phyloP scores from a whole-genome alignment of 2,797 vertebrate genomes.

The Enteromius afrohamiltoni region DNA sequence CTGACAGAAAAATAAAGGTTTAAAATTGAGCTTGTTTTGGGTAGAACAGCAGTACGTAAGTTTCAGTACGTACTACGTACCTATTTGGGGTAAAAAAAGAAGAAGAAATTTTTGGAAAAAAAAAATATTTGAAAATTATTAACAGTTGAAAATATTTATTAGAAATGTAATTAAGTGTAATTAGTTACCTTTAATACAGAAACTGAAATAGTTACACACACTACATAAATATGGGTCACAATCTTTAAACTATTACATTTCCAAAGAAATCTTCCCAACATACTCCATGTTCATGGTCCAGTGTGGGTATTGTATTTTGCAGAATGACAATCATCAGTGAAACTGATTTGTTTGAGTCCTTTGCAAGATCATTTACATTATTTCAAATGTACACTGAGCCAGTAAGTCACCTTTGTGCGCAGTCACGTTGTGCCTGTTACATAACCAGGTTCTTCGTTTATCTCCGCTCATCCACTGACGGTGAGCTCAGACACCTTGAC shows the following conservation, averaged over 20 bases:
- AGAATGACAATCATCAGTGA: background rate
- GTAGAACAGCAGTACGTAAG: too few relatives aligned
- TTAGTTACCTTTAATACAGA: background rate
- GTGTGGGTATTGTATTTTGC: background rate
- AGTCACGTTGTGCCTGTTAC: slow-evolving; percentile 21
- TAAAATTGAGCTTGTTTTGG: too few relatives aligned
- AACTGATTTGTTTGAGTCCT: background rate
- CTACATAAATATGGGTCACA: background rate
- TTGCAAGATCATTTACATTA: slow-evolving; percentile 11
- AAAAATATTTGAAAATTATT: background rate
- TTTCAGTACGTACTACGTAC: too few relatives aligned
- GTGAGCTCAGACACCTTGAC: slow-evolving; percentile 41
- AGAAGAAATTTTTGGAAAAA: too few relatives aligned
- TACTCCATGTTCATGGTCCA: background rate
- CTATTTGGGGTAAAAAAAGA: too few relatives aligned
- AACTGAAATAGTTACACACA: background rate
- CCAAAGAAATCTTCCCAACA: background rate
- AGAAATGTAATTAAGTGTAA: background rate
- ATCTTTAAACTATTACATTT: background rate
- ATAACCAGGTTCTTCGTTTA: background rate
- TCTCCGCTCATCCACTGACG: slow-evolving; percentile 13
- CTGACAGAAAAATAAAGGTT: background rate
- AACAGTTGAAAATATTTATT: background rate
- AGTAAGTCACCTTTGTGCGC: background rate
- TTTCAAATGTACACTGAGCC: background rate